phyloP scores from a whole-genome alignment of 2,113 vertebrate genomes.

The Rallus limicola region DNA sequence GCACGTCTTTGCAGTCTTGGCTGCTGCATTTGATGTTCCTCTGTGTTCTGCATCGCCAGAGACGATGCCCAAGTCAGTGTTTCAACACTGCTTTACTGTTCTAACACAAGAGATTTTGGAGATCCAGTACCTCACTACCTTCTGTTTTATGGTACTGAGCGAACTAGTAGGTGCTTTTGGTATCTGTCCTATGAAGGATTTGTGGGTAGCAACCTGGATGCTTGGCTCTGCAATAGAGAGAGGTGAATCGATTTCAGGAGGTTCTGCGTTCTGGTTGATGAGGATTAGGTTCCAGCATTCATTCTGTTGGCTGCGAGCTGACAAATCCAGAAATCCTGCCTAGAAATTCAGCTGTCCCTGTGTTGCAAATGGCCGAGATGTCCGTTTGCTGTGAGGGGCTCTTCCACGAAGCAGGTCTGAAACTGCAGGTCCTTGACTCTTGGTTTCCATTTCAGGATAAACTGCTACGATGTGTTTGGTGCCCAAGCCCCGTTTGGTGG shows the following conservation, averaged over 20 bases:
- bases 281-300: neutral
- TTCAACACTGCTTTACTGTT: neutral
- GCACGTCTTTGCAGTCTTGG: neutral
- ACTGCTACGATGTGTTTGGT: slow-evolving; percentile 93
- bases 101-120: neutral
- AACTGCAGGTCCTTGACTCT: neutral
- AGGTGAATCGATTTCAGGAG: rapidly evolving
- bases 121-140: neutral
- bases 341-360: neutral
- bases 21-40: neutral
- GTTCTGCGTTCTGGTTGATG: neutral
- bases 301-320: neutral
- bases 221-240: neutral
- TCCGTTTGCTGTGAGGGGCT: neutral
- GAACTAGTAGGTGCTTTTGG: neutral
- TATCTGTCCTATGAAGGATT: neutral
- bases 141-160: neutral
- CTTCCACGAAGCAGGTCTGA: neutral
- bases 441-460: slow-evolving; percentile 82
- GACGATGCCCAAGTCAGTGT: neutral
- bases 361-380: neutral
- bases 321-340: neutral
- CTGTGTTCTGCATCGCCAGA: neutral
- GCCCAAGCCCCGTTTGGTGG: slow-evolving; percentile 93
- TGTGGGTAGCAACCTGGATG: neutral